Conservation (phyloP, 2,113 vertebrate species). For the Verasper variegatus region DNA sequence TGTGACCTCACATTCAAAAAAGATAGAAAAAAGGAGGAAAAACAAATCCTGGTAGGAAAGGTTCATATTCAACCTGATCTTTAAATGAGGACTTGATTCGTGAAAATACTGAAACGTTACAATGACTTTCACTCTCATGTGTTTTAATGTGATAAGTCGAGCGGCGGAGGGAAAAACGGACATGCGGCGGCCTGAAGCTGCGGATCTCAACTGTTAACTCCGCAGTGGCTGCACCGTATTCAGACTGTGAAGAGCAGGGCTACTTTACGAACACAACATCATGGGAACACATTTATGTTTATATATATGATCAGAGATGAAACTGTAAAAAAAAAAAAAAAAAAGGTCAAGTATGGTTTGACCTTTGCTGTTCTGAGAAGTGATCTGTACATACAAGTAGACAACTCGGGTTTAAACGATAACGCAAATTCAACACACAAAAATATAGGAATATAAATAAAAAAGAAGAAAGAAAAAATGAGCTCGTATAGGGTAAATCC, state of each 20-base stretch:
- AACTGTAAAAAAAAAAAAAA: not conserved
- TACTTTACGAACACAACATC: not conserved
- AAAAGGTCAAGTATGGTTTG: constrained; percentile 50
- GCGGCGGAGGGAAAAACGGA: constrained; percentile 17
- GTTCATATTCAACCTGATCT: not conserved
- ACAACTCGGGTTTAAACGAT: not conserved
- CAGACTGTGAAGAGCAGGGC: not conserved
- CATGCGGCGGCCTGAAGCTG: constrained; percentile 42
- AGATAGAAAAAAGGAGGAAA: not conserved
- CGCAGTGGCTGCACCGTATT: constrained; percentile 21
- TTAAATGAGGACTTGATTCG: not conserved
- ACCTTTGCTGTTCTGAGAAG: constrained; percentile 55
- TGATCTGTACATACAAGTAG: not conserved
- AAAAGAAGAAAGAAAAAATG: not conserved
- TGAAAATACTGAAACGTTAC: not conserved
- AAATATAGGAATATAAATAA: not conserved
- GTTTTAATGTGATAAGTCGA: not conserved
- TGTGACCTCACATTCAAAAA: constrained; percentile 5
- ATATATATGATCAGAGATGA: not conserved
- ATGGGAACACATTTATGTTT: not conserved
- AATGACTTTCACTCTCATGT: not conserved
- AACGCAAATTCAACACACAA: not conserved
- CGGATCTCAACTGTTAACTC: constrained; percentile 55
- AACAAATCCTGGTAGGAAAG: not conserved
- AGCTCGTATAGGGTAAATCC: too few species aligned